Base-by-base conservation (phyloP, 2,113 vertebrate species). In the Mustela nigripes region DNA sequence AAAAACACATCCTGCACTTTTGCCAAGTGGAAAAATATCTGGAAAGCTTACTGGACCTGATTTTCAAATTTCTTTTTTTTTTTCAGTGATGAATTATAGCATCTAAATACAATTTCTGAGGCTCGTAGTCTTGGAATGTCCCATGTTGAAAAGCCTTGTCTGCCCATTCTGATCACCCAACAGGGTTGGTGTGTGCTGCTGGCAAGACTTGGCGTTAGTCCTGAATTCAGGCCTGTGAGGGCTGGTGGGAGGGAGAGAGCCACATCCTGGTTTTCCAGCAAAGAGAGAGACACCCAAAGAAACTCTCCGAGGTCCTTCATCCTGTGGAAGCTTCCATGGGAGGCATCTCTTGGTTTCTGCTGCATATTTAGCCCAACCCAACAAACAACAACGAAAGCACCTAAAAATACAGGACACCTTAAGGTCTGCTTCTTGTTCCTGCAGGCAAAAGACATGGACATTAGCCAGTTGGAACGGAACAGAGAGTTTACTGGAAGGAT, bases 1-100 rank as follows among this genome's bases (percentile, higher is more conserved):
- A 63, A 87, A 91, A 95, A 62, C 65, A 95, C 24, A 92, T 94
- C 93, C 95, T 83, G 56, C 69, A 67, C 45, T 62, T 80, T 65
- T 19, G 56, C 39, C 31, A 31, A 83, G 26, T 86, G 74, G 67
- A 91, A 92, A 94, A 90, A 74, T 95, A 79, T 53, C 92, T 93
- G 96, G 69, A 96, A 97, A 96, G 93, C n/a, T 73, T 45, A 42
- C 76, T 88, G 19, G 24, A 31, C 60, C 58, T 81, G 21, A 74
- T 93, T 96, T 94, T 86, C 33, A 50, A 33, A 4, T 42, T 33
- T 71, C 56, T 31, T 53, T 85, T 60, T 42, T 42, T 84, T 93
- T 93, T 39, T 26, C n/a, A 60, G 33, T 56, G 21, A 31, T 84
- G 82, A 81, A 71, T 89, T 76, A 85, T 22, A 76, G 58, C 65